Conservation (phyloP, 1,140 invertebrate genomes). For the Laodelphax striatellus region DNA sequence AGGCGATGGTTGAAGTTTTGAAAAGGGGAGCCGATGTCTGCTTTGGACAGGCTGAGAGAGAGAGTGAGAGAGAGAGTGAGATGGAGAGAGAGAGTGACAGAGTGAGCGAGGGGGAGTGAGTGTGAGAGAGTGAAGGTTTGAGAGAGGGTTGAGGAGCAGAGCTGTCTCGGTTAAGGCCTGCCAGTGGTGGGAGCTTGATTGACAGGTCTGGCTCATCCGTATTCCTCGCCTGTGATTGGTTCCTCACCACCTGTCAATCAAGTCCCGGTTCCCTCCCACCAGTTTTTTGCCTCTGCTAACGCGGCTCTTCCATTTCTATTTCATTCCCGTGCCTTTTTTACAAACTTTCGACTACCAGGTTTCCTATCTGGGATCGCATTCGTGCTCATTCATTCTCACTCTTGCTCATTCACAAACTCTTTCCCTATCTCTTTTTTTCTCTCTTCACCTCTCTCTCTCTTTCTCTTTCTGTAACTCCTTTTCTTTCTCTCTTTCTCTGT, state of each 20-base stretch:
- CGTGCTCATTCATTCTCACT: too few relatives aligned
- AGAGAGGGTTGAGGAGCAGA: too few relatives aligned
- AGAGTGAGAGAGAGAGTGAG: neutral
- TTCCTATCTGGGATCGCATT: too few relatives aligned
- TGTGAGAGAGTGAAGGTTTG: neutral
- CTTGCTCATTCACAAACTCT: too few relatives aligned
- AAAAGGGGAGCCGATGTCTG: neutral
- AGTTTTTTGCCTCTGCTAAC: neutral
- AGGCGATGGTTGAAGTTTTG: neutral
- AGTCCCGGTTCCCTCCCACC: neutral
- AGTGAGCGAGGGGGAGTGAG: neutral
- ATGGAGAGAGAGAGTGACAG: neutral
- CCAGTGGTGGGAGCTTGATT: neutral
- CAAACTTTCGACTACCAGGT: too few relatives aligned
- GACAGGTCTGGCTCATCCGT: slow-evolving; percentile 8
- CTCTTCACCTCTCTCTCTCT: too few relatives aligned
- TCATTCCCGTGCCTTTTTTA: too few relatives aligned
- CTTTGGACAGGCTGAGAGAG: neutral
- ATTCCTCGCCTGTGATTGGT: slow-evolving; percentile 9
- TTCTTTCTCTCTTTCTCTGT: too few relatives aligned
- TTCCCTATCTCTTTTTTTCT: too few relatives aligned
- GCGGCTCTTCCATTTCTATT: too few relatives aligned
- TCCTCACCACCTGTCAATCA: slow-evolving; percentile 8
- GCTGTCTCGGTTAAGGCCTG: too few relatives aligned
- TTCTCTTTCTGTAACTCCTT: too few relatives aligned